A percentile compares a stretch with the other conserved stretches of the same genome.
Evolutionary conservation across 1,140 invertebrate genomes (phyloP).

Genomic region (Neomicropteryx cornuta): DNA sequence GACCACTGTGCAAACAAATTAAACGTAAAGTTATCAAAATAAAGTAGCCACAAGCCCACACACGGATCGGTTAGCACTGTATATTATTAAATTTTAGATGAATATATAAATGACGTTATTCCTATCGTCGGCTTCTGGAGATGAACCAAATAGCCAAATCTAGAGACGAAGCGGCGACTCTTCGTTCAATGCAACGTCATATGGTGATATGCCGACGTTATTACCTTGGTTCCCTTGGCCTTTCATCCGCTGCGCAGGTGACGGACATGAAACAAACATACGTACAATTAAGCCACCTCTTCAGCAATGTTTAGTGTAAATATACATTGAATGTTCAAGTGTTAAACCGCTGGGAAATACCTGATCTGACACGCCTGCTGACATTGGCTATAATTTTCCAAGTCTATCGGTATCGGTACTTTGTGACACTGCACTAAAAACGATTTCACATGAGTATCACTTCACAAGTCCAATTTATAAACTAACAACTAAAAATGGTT

Average conservation of each 20-base stretch:
- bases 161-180: too few relatives aligned
- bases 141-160: too few relatives aligned
- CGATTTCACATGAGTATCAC: background rate
- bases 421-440: conserved; percentile 10
- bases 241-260: conserved; percentile 69
- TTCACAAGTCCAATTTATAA: background rate
- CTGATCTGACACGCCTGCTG: conserved; percentile 60
- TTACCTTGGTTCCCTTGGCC: conserved; percentile 76
- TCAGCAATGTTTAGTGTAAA: conserved; percentile 13
- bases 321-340: conserved; percentile 19
- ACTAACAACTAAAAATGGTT: too few relatives aligned
- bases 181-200: conserved; percentile 38
- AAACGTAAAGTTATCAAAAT: too few relatives aligned
- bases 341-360: conserved; percentile 34
- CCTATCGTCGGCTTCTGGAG: too few relatives aligned
- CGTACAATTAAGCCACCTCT: conserved; percentile 14
- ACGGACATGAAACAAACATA: conserved; percentile 39
- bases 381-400: conserved; percentile 42
- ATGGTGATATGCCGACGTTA: conserved; percentile 20
- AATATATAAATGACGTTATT: too few relatives aligned
- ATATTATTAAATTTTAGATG: too few relatives aligned
- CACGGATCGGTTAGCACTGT: too few relatives aligned
- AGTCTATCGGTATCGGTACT: conserved; percentile 10
- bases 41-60: too few relatives aligned
- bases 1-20: too few relatives aligned